phyloP scores from a whole-genome alignment of 1,140 invertebrate genomes.

The Drosophila ironensis region DNA sequence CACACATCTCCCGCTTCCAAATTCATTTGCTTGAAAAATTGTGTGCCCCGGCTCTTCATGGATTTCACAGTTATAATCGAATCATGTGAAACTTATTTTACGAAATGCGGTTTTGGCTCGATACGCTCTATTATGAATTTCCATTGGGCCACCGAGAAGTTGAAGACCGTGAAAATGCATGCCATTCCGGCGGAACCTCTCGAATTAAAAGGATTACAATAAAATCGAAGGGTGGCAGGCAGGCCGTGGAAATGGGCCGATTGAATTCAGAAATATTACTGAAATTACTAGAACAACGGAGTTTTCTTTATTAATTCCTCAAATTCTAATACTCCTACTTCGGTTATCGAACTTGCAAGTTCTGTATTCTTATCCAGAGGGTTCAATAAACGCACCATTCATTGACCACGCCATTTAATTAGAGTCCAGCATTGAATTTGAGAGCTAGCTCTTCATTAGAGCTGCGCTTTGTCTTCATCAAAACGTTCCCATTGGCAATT shows the following conservation, averaged over 20 bases:
- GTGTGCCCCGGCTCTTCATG: slow-evolving; percentile 27
- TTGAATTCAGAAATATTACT: slow-evolving; percentile 3
- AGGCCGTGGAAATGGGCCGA: not conserved
- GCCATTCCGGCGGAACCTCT: slow-evolving; percentile 9
- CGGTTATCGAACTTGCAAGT: no score
- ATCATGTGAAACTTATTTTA: slow-evolving; percentile 55
- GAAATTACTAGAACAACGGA: not conserved
- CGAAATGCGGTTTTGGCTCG: slow-evolving; percentile 47
- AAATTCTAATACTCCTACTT: no score
- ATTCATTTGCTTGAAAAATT: slow-evolving; percentile 10
- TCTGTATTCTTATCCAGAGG: no score
- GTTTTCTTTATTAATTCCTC: not conserved
- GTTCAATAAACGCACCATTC: no score
- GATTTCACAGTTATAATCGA: slow-evolving; percentile 53
- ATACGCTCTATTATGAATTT: slow-evolving; percentile 30
- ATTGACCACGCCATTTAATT: not conserved
- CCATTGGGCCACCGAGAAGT: slow-evolving; percentile 7
- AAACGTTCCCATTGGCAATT: slow-evolving; percentile 35
- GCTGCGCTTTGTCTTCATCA: slow-evolving; percentile 36
- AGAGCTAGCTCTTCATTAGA: slow-evolving; percentile 16
- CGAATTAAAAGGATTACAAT: slow-evolving; percentile 33
- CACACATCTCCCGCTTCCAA: slow-evolving; percentile 8
- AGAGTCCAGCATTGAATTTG: slow-evolving; percentile 3
- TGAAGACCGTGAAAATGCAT: slow-evolving; percentile 43
- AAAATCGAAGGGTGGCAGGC: not conserved